Percentiles rank a stretch among this genome's conserved stretches.
Evolutionary conservation across 2,888 invertebrate species (phyloP).

Genomic region (Galerucella calmariensis): DNA sequence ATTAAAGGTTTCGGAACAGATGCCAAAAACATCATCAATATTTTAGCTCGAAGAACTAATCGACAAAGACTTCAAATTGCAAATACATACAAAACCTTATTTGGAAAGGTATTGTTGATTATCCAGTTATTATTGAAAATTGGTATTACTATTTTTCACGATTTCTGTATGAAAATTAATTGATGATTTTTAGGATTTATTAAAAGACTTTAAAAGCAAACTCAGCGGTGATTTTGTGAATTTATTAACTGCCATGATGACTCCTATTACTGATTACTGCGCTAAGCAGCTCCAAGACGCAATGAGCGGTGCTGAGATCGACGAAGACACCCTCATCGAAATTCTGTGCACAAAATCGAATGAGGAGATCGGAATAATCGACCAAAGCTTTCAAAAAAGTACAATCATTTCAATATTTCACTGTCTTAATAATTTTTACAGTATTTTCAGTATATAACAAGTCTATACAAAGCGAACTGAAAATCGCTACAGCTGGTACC

Average conservation of each 20-base stretch:
- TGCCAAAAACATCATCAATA: constrained; percentile 87
- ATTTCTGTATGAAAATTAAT: too few species aligned
- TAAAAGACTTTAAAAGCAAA: constrained; percentile 88
- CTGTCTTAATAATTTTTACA: neutral
- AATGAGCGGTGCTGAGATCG: constrained; percentile 84
- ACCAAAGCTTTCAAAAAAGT: constrained; percentile 81
- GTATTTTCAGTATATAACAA: constrained; percentile 51
- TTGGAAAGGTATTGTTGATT: constrained; percentile 76
- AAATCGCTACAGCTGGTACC: constrained; percentile 89
- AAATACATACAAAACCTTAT: constrained; percentile 84
- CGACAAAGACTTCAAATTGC: constrained; percentile 87
- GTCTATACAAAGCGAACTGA: constrained; percentile 70
- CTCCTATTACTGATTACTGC: constrained; percentile 85
- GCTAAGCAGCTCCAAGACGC: constrained; percentile 87
- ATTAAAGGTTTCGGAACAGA: constrained; percentile 95
- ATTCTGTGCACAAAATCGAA: constrained; percentile 89
- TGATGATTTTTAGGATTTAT: constrained; percentile 68
- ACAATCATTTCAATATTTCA: constrained; percentile 62
- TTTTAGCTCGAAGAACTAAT: constrained; percentile 85
- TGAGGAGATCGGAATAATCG: constrained; percentile 82
- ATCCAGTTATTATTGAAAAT: too few species aligned
- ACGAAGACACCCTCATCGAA: constrained; percentile 88
- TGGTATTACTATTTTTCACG: too few species aligned
- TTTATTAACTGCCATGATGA: constrained; percentile 84
- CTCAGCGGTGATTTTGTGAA: constrained; percentile 90